Base-by-base conservation (phyloP, 1,140 invertebrate species). In the Drosophila neocordata region DNA sequence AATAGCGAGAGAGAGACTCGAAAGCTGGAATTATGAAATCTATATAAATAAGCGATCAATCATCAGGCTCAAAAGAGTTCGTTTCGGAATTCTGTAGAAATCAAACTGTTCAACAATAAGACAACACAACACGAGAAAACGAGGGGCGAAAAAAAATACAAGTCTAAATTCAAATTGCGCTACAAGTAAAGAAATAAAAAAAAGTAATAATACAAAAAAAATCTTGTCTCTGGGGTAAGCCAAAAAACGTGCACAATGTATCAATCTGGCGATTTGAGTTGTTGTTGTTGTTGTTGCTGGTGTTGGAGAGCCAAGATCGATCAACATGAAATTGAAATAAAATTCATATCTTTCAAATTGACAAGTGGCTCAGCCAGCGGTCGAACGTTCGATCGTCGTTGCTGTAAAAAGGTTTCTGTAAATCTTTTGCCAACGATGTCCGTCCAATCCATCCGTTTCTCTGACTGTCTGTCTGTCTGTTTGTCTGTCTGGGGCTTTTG, bases 41-140 rank as follows among this genome's bases (percentile, higher is more conserved):
- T 75, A 70, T 80, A 80, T 88, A 88, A 90, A 91, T 90, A 90
- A 89, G 69, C 87, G 82, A 91, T 91, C 89, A 91, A 91, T 91
- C 89, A 90, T 81, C 65, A 48, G 7, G 8, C 41, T 15, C 41
- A 48, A 65, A 51, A 77, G 65, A 69, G 52, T 44, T 52, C 67
- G 79, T 66, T 88, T 66, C 71, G 74, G 79, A 85, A 87, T 85
- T 85, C 82, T 88, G 74, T 79, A 85, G 83, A 85, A 85, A 81
- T 84, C 58, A 69, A 61, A 69, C 80, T 72, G 65, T 80, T 58
- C 67, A 48, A 48, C 41, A 48, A 48, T 48, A 20, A 48, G 41
- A 77, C 51, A 44, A 70, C 22, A 31, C 27, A 31, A 31, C 27
- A 31, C 27, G 37, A 60, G 61, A 37, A 31, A 69, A 51, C 51